Evolutionary conservation across 2,113 vertebrate genomes (phyloP).

Genomic region (Cebidichthys violaceus): DNA sequence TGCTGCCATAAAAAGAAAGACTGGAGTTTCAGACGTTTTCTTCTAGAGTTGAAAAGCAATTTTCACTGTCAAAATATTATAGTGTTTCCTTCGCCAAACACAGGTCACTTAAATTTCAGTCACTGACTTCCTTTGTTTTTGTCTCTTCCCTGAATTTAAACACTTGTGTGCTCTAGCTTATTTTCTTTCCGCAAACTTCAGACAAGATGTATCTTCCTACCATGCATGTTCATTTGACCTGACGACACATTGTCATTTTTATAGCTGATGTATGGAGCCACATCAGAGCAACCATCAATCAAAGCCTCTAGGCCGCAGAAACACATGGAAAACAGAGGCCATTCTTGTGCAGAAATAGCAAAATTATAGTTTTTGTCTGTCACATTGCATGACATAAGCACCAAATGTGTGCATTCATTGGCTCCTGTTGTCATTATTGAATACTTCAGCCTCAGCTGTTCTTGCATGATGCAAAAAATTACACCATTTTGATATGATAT

Average conservation of each 20-base stretch:
- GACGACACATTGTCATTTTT: slow-evolving; percentile 45
- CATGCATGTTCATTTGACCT: slow-evolving; percentile 22
- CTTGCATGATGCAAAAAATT: neutral
- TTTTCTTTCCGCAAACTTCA: slow-evolving; percentile 46
- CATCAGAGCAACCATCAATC: slow-evolving; percentile 43
- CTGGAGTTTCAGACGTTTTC: slow-evolving; percentile 5
- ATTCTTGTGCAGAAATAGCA: slow-evolving; percentile 8
- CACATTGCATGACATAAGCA: neutral
- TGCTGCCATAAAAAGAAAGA: neutral
- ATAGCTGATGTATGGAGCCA: slow-evolving; percentile 33
- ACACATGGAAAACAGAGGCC: slow-evolving; percentile 22
- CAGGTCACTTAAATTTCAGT: slow-evolving; percentile 15
- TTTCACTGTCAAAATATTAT: slow-evolving; percentile 51
- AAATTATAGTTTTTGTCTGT: neutral
- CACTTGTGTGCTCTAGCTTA: slow-evolving; percentile 32
- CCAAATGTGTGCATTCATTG: neutral
- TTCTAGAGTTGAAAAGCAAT: slow-evolving; percentile 25
- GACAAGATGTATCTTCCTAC: slow-evolving; percentile 16
- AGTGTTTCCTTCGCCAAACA: slow-evolving; percentile 26
- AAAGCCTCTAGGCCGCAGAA: slow-evolving; percentile 23
- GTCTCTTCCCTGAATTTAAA: slow-evolving; percentile 43
- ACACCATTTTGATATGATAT: neutral
- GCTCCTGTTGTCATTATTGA: slow-evolving; percentile 1
- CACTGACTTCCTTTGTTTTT: slow-evolving; percentile 49
- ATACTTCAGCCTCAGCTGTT: neutral